These are phyloP conservation scores for Sarcophaga peregrina DNA, from an alignment of 1,140 invertebrate species.

Conservation along the genomic window DNA sequence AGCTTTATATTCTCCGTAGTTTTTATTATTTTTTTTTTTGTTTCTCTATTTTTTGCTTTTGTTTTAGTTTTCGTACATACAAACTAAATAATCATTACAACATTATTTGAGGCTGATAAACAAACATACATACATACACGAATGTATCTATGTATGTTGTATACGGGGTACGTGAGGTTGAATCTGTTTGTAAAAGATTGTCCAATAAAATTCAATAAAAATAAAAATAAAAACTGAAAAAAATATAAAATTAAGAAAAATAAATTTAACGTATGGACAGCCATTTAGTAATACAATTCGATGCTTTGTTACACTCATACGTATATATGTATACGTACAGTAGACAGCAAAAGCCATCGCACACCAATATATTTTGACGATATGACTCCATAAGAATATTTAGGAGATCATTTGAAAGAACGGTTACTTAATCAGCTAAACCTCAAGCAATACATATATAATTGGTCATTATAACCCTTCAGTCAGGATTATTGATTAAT, in stretches of 20 bases:
- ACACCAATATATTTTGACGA: too few species aligned
- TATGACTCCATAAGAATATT: too few species aligned
- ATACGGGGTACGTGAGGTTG: not conserved
- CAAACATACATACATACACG: not conserved
- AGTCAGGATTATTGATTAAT: too few species aligned
- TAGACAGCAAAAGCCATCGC: too few species aligned
- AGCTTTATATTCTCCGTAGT: not conserved
- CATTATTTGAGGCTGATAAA: not conserved
- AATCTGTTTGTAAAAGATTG: not conserved
- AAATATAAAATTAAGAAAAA: not conserved
- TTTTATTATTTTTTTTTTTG: too few species aligned
- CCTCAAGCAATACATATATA: too few species aligned
- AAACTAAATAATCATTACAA: not conserved
- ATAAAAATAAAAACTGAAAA: not conserved
- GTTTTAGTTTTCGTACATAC: not conserved
- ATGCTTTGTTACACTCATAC: too few species aligned
- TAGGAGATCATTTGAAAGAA: too few species aligned
- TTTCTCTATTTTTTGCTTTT: not conserved
- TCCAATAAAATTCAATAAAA: slow-evolving; percentile 8
- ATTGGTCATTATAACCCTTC: too few species aligned
- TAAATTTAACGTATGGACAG: slow-evolving; percentile 34
- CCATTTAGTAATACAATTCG: not conserved
- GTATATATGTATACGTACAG: not conserved
- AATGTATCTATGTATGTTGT: too few species aligned
- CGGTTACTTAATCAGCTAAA: too few species aligned